Base-by-base conservation (phyloP, 2,113 vertebrate genomes). In the Carassius auratus region DNA sequence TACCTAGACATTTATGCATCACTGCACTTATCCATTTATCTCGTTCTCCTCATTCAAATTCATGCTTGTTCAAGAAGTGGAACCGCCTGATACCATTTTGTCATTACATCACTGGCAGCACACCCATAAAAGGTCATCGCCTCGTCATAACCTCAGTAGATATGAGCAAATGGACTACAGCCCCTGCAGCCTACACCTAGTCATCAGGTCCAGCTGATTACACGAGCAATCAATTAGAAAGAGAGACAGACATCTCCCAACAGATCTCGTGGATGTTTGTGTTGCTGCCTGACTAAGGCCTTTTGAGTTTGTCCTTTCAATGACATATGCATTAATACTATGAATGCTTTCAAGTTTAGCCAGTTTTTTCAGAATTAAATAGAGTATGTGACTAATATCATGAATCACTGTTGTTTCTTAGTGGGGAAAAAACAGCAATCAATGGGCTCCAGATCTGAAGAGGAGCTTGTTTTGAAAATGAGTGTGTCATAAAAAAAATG, bases 81-180 rank as follows among this genome's bases (percentile, higher is more conserved):
- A 80, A 80, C 30, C 19, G 7, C 38, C 14, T 30, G 61, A 14
- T 30, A 30, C 79, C 15, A 30, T 69, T 68, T 55, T 21, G 14
- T 82, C 64, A 82, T 64, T 64, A 30, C 78, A 69, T 81, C 75
- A 26, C 19, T 45, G 59, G 36, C 59, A 80, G 48, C 23, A 81
- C 19, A 2, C 78, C 73, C 42, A 76, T 15, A 68, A 69, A 23
- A 50, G 62, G 17, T 52, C 10, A 36, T 52, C 14, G 15, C 36
- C n/a, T 80, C 9, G 59, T 66, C 78, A 26, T 66, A 64, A 38
- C 38, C 38, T 80, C 0, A 17, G 9, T 59, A 64, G 13, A 80
- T 64, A 10, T 3, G 36, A 42, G 36, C 38, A 69, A 68, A 69
- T n/a, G 68, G 33, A 59, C 38, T 50, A 50, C 48, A 73, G 10